Evolutionary conservation across 2,888 invertebrate genomes (phyloP), one percentile per base, ranked within the genome.

Genomic region (Sisyra terminalis): DNA sequence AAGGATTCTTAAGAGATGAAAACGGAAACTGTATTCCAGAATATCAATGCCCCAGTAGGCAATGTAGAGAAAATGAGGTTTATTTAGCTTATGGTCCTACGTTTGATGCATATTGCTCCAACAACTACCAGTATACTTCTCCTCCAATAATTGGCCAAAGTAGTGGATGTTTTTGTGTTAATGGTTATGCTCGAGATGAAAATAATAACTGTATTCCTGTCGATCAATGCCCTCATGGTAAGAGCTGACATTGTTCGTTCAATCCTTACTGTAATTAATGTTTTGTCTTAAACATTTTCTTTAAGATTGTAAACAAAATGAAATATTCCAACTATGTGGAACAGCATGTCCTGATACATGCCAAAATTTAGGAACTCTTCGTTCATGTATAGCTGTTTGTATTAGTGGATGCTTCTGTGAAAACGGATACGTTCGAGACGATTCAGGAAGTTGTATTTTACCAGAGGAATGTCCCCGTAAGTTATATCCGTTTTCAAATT

Each of bases 171-270:
- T 38, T 17, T 38, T 38, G 38, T 38, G 17, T 9, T 1, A 11
- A 38, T 4, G 38, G 38, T 17, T 38, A 16, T 16, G 38, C 17
- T 18, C 17, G 38, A 16, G 11, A 38, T 38, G 11, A 16, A n/a
- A 38, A 38, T 11, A 11, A 18, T 17, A n/a, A 4, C 5, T 38
- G 38, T 17, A 18, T 38, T 4, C 16, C 11, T 17, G 10, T 17
- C 7, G 14, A 13, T n/a, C 17, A 37, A 7, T 37, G 37, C 11
- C 37, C 37, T 8, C 16, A 18, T 17, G 8, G n/a, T 18, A 18
- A 18, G 16, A 18, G 11, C n/a, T n/a, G n/a, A n/a, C n/a, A n/a
- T n/a, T n/a, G n/a, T n/a, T n/a, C n/a, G n/a, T n/a, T n/a, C n/a
- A n/a, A n/a, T n/a, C n/a, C n/a, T n/a, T n/a, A n/a, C n/a, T n/a